phyloP scores from a whole-genome alignment of 92 coral and sea anemone species.

The Epizoanthus scotinus region DNA sequence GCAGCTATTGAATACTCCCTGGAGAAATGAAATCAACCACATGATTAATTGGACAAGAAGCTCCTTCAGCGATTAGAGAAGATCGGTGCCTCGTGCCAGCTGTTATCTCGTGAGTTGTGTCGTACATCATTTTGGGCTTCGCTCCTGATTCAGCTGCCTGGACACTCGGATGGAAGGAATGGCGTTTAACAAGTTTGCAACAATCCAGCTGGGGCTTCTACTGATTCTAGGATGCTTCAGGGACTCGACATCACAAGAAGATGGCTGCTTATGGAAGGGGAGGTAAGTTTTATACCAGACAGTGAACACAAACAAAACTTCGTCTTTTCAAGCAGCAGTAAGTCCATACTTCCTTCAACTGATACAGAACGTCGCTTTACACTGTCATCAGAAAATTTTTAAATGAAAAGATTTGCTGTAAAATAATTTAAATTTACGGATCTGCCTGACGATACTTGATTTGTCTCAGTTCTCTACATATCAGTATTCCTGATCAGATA shows the following conservation, averaged over 20 bases:
- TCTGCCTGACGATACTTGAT: not conserved
- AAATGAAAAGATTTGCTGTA: no score
- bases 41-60: constrained; percentile 37
- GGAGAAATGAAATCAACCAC: constrained; percentile 20
- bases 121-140: constrained; percentile 16
- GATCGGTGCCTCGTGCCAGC: constrained; percentile 70
- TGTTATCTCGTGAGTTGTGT: constrained; percentile 18
- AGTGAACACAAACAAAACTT: not conserved
- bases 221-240: not conserved
- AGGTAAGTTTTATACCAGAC: constrained; percentile 14
- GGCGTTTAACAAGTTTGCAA: constrained; percentile 2
- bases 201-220: constrained; percentile 12
- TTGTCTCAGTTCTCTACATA: not conserved
- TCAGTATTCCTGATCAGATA: not conserved
- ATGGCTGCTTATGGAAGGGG: constrained; percentile 20
- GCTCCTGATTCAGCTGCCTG: constrained; percentile 7
- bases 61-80: constrained; percentile 9
- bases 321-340: not conserved
- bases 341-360: not conserved
- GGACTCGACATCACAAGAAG: not conserved
- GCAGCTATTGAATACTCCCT: constrained; percentile 31
- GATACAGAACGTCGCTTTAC: no score
- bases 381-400: no score
- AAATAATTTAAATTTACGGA: no score
- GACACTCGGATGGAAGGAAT: not conserved